Evolutionary conservation across 2,113 vertebrate species (phyloP).

Genomic region (Phoxinus phoxinus): DNA sequence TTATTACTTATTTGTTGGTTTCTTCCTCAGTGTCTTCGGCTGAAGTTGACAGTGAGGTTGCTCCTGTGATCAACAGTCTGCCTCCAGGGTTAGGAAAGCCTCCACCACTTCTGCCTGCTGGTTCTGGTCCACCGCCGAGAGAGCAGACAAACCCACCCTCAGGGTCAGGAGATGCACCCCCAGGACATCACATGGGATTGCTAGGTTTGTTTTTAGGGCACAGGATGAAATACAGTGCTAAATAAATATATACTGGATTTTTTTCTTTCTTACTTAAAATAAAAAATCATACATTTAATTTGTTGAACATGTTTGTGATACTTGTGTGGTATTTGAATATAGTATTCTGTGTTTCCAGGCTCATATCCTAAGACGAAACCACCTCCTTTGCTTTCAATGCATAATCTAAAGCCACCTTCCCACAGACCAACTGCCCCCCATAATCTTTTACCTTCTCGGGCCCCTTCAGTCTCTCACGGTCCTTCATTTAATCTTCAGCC

Average conservation of each 20-base stretch:
- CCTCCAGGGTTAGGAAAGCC: slow-evolving; percentile 67
- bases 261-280: neutral
- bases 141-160: slow-evolving; percentile 57
- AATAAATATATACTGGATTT: neutral
- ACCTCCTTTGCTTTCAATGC: slow-evolving; percentile 70
- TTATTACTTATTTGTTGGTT: neutral
- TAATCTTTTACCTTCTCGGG: neutral
- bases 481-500: slow-evolving; percentile 9
- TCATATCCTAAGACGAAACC: slow-evolving; percentile 73
- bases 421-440: slow-evolving; percentile 42
- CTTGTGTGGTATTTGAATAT: neutral
- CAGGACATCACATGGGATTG: slow-evolving; percentile 64
- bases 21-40: slow-evolving; percentile 52
- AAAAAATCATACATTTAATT: no score
- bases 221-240: neutral
- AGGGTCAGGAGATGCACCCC: slow-evolving; percentile 46
- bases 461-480: neutral
- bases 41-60: slow-evolving; percentile 57
- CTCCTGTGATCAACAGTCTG: slow-evolving; percentile 54
- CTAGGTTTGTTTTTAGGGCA: slow-evolving; percentile 68
- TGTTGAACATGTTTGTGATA: neutral
- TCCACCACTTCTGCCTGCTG: slow-evolving; percentile 72
- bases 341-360: slow-evolving; percentile 31
- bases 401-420: slow-evolving; percentile 61
- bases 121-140: slow-evolving; percentile 27